phyloP scores from a whole-genome alignment of 2,888 invertebrate species.

The Dusona sp. region DNA sequence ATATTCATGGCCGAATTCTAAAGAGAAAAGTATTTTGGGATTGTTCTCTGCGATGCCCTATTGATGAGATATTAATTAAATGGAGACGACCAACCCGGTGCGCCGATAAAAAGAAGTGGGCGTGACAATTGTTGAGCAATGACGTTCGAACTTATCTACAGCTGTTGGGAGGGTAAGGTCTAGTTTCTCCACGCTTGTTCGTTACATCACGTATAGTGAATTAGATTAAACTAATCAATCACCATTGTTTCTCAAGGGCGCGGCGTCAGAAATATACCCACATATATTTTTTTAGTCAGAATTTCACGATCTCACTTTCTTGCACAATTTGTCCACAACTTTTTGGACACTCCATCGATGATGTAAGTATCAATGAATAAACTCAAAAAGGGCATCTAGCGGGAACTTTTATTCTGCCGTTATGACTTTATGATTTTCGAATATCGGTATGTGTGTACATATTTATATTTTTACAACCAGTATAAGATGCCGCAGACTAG shows the following conservation, averaged over 20 bases:
- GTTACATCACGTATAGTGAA: not conserved
- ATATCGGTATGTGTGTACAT: slow-evolving; percentile 65
- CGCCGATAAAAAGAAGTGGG: not conserved
- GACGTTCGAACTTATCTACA: too few species aligned
- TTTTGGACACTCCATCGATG: not conserved
- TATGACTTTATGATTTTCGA: not conserved
- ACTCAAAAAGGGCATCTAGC: not conserved
- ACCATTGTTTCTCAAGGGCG: not conserved
- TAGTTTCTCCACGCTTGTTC: not conserved
- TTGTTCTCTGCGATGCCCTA: not conserved
- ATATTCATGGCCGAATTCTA: not conserved
- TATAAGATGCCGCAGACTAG: not conserved
- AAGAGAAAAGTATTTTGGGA: not conserved
- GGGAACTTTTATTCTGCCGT: not conserved
- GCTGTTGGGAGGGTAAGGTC: not conserved
- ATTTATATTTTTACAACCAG: slow-evolving; percentile 45
- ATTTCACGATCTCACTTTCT: not conserved
- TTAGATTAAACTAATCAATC: not conserved
- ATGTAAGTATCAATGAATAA: not conserved
- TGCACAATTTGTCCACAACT: too few species aligned
- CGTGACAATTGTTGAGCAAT: not conserved
- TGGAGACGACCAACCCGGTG: not conserved
- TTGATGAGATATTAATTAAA: not conserved
- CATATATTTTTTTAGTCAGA: too few species aligned
- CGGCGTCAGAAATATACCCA: not conserved